Conservation (phyloP, 2,888 invertebrate genomes). For the Drosophila kanekoi region DNA sequence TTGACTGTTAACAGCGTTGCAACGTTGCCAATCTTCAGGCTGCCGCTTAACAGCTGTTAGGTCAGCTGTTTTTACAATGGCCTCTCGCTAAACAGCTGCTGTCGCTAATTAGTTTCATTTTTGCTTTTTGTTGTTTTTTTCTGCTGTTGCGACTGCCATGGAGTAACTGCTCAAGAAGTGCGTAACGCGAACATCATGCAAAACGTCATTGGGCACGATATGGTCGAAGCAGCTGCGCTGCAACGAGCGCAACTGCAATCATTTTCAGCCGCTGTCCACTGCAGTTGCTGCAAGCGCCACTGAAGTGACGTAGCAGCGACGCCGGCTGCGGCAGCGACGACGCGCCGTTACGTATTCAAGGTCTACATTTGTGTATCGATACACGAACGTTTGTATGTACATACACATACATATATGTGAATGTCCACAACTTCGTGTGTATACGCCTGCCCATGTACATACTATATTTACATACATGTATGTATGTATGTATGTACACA, state of each 20-base stretch:
- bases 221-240: slow-evolving; percentile 15
- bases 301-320: slow-evolving; percentile 51
- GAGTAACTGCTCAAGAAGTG: slow-evolving; percentile 11
- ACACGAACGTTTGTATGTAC: slow-evolving; percentile 40
- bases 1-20: slow-evolving; percentile 16
- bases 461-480: slow-evolving; percentile 10
- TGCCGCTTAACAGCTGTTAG: slow-evolving; percentile 58
- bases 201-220: slow-evolving; percentile 23
- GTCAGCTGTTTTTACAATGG: slow-evolving; percentile 50
- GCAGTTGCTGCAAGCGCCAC: slow-evolving; percentile 21
- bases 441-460: slow-evolving; percentile 41
- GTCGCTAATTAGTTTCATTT: slow-evolving; percentile 22
- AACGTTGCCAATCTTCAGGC: slow-evolving; percentile 41
- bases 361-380: slow-evolving; percentile 76
- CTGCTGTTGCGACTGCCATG: background rate
- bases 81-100: slow-evolving; percentile 39
- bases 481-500: slow-evolving; percentile 3
- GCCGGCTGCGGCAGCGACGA: slow-evolving; percentile 31
- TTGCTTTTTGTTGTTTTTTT: background rate
- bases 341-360: slow-evolving; percentile 71
- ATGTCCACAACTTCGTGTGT: slow-evolving; percentile 47
- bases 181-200: slow-evolving; percentile 5
- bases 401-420: slow-evolving; percentile 20
- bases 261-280: slow-evolving; percentile 31
- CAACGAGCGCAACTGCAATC: slow-evolving; percentile 25